Evolutionary conservation across 2,113 vertebrate species (phyloP), one percentile per base, ranked within the genome.

Genomic region (Barbus barbus): DNA sequence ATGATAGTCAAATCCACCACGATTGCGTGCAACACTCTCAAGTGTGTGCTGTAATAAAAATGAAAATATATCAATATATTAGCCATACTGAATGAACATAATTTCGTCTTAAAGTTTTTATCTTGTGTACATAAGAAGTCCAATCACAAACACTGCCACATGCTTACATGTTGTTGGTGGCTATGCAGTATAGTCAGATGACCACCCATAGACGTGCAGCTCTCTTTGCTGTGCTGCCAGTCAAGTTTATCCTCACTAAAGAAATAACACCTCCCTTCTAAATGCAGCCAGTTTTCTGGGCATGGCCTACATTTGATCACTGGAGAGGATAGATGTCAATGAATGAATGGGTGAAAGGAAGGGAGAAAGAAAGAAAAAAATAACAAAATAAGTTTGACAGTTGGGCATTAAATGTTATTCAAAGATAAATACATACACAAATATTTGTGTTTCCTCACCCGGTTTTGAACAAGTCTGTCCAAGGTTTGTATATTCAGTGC

Each of bases 241-340:
- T 91, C 86, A 78, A 88, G 82, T 85, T 90, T 92, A 79, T 93
- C 84, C 0, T 44, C 38, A 80, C 93, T 92, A 84, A 92, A 92
- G 86, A 63, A 73, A 75, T 90, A 92, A 85, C 91, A 92, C 51
- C 88, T 88, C 44, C 77, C 86, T 12, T 85, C 81, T 1, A 88
- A 31, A 36, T 87, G 85, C 33, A 88, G 58, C 90, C 90, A 91
- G 38, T 65, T 60, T 16, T 88, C 89, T 41, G 89, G 92, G 87
- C 91, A 92, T 56, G 90, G 87, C 2, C 33, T 82, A 85, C 89
- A 91, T 58, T 67, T 36, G 4, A 71, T 82, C 82, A 90, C 90
- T 89, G n/a, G 0, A n/a, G 13, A 69, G 0, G n/a, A 82, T 22
- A 28, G 7, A 65, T 69, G 11, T n/a, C 31, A 20, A 20, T 76